A percentile compares a stretch with the other conserved stretches of the same genome.
Evolutionary conservation across 2,113 vertebrate genomes (phyloP).

Genomic region (Xiphophorus hellerii): DNA sequence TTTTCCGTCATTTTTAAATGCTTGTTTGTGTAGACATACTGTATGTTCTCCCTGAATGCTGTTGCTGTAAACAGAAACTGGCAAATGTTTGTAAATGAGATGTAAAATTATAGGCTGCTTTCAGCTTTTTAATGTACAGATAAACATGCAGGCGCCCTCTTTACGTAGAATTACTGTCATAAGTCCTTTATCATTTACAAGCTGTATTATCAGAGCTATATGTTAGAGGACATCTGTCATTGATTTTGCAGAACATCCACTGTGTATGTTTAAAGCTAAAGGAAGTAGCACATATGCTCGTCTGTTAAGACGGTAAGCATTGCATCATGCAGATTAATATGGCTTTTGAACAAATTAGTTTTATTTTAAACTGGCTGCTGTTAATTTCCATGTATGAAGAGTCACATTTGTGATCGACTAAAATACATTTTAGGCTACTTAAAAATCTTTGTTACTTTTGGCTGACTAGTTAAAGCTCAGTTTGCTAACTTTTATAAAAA

Average conservation of each 20-base stretch:
- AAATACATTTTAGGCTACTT: not conserved
- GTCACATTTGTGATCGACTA: not conserved
- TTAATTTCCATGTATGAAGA: not conserved
- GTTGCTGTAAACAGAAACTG: not conserved
- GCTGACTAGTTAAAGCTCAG: not conserved
- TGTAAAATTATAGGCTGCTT: not conserved
- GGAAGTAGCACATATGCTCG: not conserved
- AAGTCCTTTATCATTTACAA: too few relatives aligned
- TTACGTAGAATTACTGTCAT: too few relatives aligned
- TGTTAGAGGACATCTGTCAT: not conserved
- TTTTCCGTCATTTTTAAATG: constrained; percentile 9
- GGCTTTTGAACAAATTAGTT: not conserved
- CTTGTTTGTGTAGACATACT: not conserved
- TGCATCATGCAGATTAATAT: not conserved
- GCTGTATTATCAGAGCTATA: too few relatives aligned
- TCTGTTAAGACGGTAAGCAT: not conserved
- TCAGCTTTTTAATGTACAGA: too few relatives aligned
- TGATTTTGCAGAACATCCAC: not conserved
- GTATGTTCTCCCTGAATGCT: not conserved
- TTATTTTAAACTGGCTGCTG: too few relatives aligned
- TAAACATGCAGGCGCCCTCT: too few relatives aligned
- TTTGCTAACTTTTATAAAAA: too few relatives aligned
- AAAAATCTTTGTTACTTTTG: not conserved
- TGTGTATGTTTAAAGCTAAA: not conserved
- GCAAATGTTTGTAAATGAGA: not conserved